Conservation (phyloP, 1,140 invertebrate genomes). For the Hyles euphorbiae region DNA sequence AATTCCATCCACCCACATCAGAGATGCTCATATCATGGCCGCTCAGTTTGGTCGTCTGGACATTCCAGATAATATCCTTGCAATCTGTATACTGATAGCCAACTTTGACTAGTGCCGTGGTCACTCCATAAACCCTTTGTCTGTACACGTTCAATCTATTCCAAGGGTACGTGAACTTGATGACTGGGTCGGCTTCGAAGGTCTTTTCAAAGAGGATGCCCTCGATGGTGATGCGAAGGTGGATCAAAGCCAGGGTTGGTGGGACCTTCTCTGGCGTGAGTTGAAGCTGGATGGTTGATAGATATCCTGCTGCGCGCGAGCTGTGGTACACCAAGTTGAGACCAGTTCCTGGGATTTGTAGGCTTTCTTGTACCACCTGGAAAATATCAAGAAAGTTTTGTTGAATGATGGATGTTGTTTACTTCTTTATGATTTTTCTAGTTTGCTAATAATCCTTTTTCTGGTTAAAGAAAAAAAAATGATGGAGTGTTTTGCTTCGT, state of each 20-base stretch:
- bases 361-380: conserved; percentile 93
- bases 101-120: conserved; percentile 94
- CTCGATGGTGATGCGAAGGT: conserved; percentile 94
- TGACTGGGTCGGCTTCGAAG: conserved; percentile 96
- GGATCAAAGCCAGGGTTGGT: conserved; percentile 87
- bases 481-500: no score
- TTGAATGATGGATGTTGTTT: no score
- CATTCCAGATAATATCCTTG: conserved; percentile 95
- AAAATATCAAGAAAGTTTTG: conserved; percentile 17
- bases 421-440: no score
- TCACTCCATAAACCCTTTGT: conserved; percentile 94
- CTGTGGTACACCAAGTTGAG: conserved; percentile 97
- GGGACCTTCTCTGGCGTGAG: conserved; percentile 92
- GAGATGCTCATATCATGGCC: conserved; percentile 98
- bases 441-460: no score
- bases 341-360: conserved; percentile 94
- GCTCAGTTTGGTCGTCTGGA: conserved; percentile 94
- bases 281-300: conserved; percentile 96
- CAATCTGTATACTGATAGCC: conserved; percentile 97
- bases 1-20: conserved; percentile 96
- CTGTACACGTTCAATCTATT: conserved; percentile 97
- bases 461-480: no score
- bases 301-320: conserved; percentile 92
- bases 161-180: conserved; percentile 98
- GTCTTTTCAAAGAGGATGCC: conserved; percentile 94